phyloP scores from a whole-genome alignment of 1,140 invertebrate species.

The Drosophila gunungcola region DNA sequence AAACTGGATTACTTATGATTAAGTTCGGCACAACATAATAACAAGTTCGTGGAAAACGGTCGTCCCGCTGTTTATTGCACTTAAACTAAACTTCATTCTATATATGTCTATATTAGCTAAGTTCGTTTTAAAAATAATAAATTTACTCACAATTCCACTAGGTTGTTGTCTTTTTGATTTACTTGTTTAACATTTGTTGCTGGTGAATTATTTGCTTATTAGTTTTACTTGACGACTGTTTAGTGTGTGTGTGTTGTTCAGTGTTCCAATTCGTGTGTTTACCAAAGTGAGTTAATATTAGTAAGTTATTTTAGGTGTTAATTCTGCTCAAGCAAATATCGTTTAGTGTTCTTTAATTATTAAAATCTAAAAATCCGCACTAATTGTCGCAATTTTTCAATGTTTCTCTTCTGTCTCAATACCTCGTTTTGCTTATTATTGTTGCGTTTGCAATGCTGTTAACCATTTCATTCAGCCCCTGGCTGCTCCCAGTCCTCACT shows the following conservation, averaged over 20 bases:
- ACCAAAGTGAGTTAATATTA: constrained; percentile 46
- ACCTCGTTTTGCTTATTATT: constrained; percentile 64
- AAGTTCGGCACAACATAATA: constrained; percentile 69
- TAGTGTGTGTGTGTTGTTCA: constrained; percentile 10
- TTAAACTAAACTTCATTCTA: constrained; percentile 65
- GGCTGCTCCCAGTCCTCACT: constrained; percentile 11
- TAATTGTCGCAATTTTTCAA: constrained; percentile 60
- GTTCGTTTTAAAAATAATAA: constrained; percentile 59
- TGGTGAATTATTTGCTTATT: constrained; percentile 35
- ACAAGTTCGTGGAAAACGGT: constrained; percentile 12
- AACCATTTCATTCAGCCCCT: constrained; percentile 62
- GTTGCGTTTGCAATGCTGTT: constrained; percentile 81
- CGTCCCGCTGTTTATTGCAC: constrained; percentile 40
- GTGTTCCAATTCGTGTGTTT: constrained; percentile 53
- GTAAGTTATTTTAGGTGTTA: constrained; percentile 45
- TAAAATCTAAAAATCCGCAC: constrained; percentile 76
- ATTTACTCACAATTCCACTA: constrained; percentile 62
- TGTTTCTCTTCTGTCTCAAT: constrained; percentile 30
- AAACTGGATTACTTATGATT: constrained; percentile 59
- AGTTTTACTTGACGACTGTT: constrained; percentile 20
- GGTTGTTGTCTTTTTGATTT: constrained; percentile 37
- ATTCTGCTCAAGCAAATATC: constrained; percentile 53
- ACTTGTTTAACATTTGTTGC: constrained; percentile 48
- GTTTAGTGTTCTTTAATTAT: constrained; percentile 53
- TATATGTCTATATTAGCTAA: constrained; percentile 42